Base-by-base conservation (phyloP, 2,888 invertebrate genomes). In the Nemotelus nigrinus region DNA sequence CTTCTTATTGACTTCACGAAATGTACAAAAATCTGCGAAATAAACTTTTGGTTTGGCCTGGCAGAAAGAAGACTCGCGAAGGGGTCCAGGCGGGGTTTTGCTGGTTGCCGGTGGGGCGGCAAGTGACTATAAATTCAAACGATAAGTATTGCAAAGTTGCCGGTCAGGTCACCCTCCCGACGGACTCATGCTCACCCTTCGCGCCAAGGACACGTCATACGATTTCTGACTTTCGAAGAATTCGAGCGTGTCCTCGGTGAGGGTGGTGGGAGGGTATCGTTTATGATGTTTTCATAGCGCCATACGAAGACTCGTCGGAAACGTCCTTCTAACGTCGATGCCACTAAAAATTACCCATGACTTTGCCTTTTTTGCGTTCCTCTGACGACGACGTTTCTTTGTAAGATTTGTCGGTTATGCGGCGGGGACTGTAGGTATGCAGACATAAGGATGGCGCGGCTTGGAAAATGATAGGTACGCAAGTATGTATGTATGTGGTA, bases 1-100 rank as follows among this genome's bases (percentile, higher is more conserved):
- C 74, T 74, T 74, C 74, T 74, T 74, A 74, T 74, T 74, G 74
- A 74, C 74, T 74, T 74, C 60, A 48, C 60, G 63, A 60, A 60
- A 74, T 74, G 74, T 74, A 74, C 60, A 74, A 47, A 60, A 74
- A 60, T 74, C 74, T 60, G 74, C 41, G 74, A 74, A 74, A 74
- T 63, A 47, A 74, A 74, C 74, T 74, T 74, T 63, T 50, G 60
- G 60, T 63, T 68, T 7, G n/a, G 44, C 2, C 58, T 25, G 70
- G 50, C 53, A 41, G 53, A 43, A 41, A 4, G 50, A 50, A 8
- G 25, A 25, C 25, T 25, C 25, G 25, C 25, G 25, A 25, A 25
- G 25, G 25, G 25, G 25, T 25, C 25, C 25, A 25, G 25, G 25
- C 25, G 25, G 25, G 25, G 25, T 25, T 25, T 25, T 25, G 25